Evolutionary conservation across 2,797 vertebrate species (phyloP).

Genomic region (Bovichtus diacanthus): DNA sequence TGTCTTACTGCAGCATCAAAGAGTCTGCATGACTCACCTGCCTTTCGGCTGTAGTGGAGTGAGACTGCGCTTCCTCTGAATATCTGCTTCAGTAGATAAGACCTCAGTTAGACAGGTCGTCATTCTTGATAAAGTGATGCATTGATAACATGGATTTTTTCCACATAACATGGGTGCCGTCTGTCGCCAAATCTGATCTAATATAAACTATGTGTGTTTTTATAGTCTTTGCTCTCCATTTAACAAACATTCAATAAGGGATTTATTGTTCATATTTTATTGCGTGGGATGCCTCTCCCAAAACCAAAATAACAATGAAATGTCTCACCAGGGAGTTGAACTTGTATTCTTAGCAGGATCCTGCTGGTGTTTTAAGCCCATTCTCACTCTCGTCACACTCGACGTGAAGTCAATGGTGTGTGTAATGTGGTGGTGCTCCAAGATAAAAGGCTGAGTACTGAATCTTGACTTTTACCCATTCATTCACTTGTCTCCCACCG

Average conservation of each 20-base stretch:
- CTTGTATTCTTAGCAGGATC: conserved; percentile 27
- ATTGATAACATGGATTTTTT: not conserved
- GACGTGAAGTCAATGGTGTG: conserved; percentile 37
- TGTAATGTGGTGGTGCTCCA: conserved; percentile 6
- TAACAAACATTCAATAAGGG: not conserved
- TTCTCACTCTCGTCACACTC: conserved; percentile 31
- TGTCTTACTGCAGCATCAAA: not conserved
- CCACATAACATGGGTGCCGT: not conserved
- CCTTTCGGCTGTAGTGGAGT: conserved; percentile 2
- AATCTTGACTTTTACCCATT: not conserved
- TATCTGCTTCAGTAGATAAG: conserved; percentile 22
- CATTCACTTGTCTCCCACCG: conserved; percentile 46
- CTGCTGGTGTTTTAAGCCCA: conserved; percentile 7
- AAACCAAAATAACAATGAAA: conserved; percentile 12
- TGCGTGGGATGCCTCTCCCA: not conserved
- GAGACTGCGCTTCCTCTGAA: conserved; percentile 26
- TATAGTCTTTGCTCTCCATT: not conserved
- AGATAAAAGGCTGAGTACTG: conserved; percentile 2
- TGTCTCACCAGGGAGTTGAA: not conserved
- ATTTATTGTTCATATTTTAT: conserved; percentile 12
- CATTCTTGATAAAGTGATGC: not conserved
- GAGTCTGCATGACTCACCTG: conserved; percentile 21
- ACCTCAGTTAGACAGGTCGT: not conserved
- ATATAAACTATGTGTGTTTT: not conserved
- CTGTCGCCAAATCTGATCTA: not conserved